phyloP scores from a whole-genome alignment of 2,888 invertebrate genomes.

The Imbricaverruca yamaguchii region DNA sequence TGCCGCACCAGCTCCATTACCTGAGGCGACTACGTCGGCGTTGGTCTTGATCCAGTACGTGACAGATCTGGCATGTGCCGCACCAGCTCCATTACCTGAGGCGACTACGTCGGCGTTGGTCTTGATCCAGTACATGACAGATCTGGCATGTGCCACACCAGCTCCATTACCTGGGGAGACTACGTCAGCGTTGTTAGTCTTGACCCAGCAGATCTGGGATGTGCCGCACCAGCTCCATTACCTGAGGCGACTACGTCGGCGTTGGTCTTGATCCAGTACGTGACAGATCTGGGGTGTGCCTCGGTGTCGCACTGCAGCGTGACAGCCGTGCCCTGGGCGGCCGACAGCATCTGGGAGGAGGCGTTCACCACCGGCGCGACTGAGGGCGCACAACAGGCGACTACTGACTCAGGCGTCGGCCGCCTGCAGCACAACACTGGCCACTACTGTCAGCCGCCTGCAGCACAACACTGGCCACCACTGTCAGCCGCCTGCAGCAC shows the following conservation, averaged over 20 bases:
- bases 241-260: conserved; percentile 67
- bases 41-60: conserved; percentile 82
- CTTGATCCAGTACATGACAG: conserved; percentile 81
- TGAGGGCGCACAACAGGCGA: background rate
- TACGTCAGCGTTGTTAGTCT: too few relatives aligned
- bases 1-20: conserved; percentile 50
- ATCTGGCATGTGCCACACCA: conserved; percentile 76
- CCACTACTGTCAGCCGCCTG: background rate
- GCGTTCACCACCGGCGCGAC: conserved; percentile 21
- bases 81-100: too few relatives aligned
- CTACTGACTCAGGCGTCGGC: too few relatives aligned
- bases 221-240: conserved; percentile 36
- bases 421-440: background rate
- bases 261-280: conserved; percentile 78
- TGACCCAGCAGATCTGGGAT: too few relatives aligned
- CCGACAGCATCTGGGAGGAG: background rate
- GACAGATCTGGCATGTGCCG: conserved; percentile 76
- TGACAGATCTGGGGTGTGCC: conserved; percentile 78
- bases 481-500: background rate
- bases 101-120: conserved; percentile 68
- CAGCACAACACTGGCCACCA: background rate
- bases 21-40: conserved; percentile 64
- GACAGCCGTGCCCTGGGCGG: conserved; percentile 43
- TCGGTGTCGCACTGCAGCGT: conserved; percentile 83
- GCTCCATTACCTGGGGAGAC: too few relatives aligned